Conservation (phyloP, 2,797 vertebrate genomes). For the Miichthys miiuy region DNA sequence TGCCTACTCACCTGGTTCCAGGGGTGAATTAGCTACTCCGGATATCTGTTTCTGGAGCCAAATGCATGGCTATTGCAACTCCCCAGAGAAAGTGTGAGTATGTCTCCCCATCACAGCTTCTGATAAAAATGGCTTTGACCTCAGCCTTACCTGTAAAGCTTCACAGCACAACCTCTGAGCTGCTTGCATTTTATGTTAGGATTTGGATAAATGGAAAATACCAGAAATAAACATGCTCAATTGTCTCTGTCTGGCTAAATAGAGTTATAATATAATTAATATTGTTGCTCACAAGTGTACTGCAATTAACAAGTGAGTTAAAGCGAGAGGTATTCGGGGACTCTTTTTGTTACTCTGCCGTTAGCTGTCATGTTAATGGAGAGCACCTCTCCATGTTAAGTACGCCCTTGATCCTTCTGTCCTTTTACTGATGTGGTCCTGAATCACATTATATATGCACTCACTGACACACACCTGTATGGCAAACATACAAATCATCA, state of each 20-base stretch:
- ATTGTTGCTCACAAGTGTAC: background rate
- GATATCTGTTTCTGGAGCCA: background rate
- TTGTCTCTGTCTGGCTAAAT: constrained; percentile 12
- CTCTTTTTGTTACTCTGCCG: constrained; percentile 42
- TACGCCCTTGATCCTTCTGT: constrained; percentile 75
- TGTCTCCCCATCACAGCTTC: constrained; percentile 9
- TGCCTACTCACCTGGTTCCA: too few relatives aligned
- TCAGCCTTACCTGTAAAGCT: constrained; percentile 8
- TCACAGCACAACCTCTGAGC: background rate
- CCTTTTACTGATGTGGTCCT: constrained; percentile 61
- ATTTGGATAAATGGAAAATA: background rate
- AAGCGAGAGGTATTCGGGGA: constrained; percentile 5
- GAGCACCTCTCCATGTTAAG: constrained; percentile 74
- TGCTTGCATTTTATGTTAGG: background rate
- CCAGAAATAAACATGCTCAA: background rate
- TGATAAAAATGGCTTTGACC: constrained; percentile 21
- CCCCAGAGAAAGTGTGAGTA: background rate
- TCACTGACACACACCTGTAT: constrained; percentile 1
- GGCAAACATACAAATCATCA: constrained; percentile 16
- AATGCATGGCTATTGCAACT: background rate
- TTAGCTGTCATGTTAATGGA: constrained; percentile 64
- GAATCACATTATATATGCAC: constrained; percentile 67
- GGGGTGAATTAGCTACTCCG: background rate
- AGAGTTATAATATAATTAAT: background rate
- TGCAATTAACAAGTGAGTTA: constrained; percentile 13